Evolutionary conservation across 2,888 invertebrate species (phyloP).

Genomic region (Caenorhabditis angaria): DNA sequence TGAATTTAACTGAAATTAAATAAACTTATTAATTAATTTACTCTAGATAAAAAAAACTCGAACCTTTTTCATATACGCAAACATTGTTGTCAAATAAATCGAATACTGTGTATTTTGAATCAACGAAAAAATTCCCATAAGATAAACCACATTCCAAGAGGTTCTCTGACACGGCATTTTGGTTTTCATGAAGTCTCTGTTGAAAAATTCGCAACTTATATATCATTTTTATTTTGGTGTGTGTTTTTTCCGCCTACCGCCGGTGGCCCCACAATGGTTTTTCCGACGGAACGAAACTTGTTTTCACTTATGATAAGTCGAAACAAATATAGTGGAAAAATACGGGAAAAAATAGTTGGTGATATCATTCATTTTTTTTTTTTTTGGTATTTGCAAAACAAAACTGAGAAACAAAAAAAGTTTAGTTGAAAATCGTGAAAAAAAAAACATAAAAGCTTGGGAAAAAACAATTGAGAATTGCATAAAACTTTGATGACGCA

Average conservation of each 20-base stretch:
- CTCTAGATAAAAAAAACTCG: not conserved
- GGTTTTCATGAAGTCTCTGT: not conserved
- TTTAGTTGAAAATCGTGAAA: not conserved
- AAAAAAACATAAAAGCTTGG: not conserved
- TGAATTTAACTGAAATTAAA: conserved; percentile 3
- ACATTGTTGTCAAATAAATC: conserved; percentile 37
- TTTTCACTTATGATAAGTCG: not conserved
- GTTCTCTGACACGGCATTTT: conserved; percentile 32
- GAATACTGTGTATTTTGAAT: conserved; percentile 46
- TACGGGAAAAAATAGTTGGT: no score
- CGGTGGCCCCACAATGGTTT: not conserved
- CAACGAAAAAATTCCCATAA: conserved; percentile 37
- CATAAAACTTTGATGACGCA: no score
- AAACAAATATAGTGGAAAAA: not conserved
- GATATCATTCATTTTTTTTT: not conserved
- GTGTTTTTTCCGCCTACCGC: not conserved
- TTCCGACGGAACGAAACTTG: conserved; percentile 1
- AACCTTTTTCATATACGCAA: conserved; percentile 32
- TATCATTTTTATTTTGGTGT: not conserved
- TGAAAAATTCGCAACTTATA: not conserved
- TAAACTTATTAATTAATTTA: not conserved
- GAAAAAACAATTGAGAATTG: no score
- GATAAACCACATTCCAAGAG: conserved; percentile 31
- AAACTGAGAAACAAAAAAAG: not conserved
- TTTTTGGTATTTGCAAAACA: not conserved